Conservation (phyloP, 2,113 vertebrate genomes). For the Nymphicus hollandicus region DNA sequence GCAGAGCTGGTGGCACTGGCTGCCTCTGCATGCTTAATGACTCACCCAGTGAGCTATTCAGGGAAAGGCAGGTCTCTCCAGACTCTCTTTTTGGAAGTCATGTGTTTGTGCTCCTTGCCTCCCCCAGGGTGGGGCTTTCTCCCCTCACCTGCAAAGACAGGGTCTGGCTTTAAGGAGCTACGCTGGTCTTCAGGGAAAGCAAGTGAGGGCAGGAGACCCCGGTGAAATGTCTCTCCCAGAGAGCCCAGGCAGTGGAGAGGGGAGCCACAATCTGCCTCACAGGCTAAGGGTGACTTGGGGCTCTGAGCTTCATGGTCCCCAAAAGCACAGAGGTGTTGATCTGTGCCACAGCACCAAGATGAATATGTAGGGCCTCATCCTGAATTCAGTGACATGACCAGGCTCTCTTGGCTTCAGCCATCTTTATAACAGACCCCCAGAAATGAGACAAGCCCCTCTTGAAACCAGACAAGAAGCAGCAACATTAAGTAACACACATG, state of each 20-base stretch:
- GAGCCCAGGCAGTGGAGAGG: fast-evolving
- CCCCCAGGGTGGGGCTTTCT: background rate
- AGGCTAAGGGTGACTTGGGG: background rate
- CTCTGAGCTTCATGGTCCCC: background rate
- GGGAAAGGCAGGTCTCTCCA: background rate
- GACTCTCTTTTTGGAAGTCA: background rate
- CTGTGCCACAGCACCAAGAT: background rate
- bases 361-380: background rate
- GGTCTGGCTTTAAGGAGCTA: background rate
- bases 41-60: background rate
- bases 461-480: background rate
- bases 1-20: background rate
- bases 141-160: background rate
- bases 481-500: background rate
- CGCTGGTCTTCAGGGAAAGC: background rate
- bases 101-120: background rate
- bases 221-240: background rate
- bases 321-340: background rate
- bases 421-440: background rate
- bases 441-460: background rate
- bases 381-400: background rate
- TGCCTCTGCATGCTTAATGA: background rate
- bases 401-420: background rate
- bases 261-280: background rate
- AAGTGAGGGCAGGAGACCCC: background rate